Conservation (phyloP, 2,113 vertebrate genomes). For the Chauna torquata region DNA sequence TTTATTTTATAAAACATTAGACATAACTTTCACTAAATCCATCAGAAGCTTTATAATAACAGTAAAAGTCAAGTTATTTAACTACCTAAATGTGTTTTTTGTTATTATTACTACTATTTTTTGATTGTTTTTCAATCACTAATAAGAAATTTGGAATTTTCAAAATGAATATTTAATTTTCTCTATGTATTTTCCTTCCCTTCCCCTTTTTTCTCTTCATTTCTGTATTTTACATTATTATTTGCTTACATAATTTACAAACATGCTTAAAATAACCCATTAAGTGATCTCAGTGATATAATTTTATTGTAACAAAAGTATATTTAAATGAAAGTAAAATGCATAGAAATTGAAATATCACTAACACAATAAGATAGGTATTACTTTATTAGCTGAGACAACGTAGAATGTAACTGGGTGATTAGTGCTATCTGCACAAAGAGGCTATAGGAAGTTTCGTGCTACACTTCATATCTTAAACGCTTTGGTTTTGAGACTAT, state of each 20-base stretch:
- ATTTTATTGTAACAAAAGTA: neutral
- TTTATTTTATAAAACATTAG: neutral
- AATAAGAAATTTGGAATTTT: neutral
- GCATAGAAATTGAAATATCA: neutral
- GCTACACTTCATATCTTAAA: neutral
- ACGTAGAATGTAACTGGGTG: neutral
- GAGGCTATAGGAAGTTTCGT: neutral
- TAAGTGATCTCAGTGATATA: no score
- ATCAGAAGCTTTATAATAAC: neutral
- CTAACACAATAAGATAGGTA: neutral
- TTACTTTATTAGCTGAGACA: neutral
- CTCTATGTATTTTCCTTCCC: neutral
- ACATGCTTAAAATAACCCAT: neutral
- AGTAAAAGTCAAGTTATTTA: neutral
- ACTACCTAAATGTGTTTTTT: no score
- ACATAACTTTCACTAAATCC: neutral
- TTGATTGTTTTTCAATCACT: accelerated
- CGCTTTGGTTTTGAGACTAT: neutral
- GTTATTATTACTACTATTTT: no score
- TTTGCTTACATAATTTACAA: neutral
- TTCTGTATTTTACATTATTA: neutral
- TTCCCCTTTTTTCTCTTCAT: neutral
- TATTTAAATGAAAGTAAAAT: neutral
- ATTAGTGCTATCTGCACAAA: neutral
- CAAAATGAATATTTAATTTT: neutral